phyloP scores from a whole-genome alignment of 2,888 invertebrate species.

The Panzeria rudis region DNA sequence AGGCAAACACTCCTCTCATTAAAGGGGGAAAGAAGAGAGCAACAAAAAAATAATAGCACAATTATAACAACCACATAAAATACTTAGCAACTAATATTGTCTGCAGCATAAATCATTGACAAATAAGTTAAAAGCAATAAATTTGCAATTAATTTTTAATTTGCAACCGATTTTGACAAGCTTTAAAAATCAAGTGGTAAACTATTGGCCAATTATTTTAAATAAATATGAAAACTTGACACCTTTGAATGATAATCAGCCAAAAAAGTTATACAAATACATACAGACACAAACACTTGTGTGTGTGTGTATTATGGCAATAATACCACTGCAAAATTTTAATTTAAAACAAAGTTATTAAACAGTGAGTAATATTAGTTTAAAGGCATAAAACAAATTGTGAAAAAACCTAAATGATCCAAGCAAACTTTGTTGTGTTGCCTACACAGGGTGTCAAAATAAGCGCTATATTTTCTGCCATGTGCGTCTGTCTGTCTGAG shows the following conservation, averaged over 20 bases:
- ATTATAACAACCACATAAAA: constrained; percentile 30
- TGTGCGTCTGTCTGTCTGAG: no score
- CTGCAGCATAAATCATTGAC: constrained; percentile 77
- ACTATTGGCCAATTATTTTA: constrained; percentile 71
- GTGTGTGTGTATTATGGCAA: no score
- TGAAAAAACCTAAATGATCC: no score
- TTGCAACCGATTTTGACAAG: constrained; percentile 76
- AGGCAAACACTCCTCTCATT: constrained; percentile 21
- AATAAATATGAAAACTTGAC: constrained; percentile 73
- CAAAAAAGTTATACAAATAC: constrained; percentile 11
- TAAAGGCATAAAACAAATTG: background rate
- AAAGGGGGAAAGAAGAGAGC: background rate
- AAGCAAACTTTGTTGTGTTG: no score
- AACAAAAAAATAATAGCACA: constrained; percentile 11
- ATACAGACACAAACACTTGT: background rate
- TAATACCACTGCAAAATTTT: constrained; percentile 2
- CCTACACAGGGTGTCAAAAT: no score
- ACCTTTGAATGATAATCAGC: constrained; percentile 68
- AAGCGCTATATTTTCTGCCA: no score
- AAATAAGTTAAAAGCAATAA: constrained; percentile 81
- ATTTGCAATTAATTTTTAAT: constrained; percentile 81
- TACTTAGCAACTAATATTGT: constrained; percentile 59
- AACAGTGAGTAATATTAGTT: constrained; percentile 1
- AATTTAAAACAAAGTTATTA: constrained; percentile 24
- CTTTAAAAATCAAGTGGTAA: constrained; percentile 51